These are phyloP conservation scores for Lateolabrax maculatus DNA, from an alignment of 2,797 vertebrate species.

Conservation along the genomic window DNA sequence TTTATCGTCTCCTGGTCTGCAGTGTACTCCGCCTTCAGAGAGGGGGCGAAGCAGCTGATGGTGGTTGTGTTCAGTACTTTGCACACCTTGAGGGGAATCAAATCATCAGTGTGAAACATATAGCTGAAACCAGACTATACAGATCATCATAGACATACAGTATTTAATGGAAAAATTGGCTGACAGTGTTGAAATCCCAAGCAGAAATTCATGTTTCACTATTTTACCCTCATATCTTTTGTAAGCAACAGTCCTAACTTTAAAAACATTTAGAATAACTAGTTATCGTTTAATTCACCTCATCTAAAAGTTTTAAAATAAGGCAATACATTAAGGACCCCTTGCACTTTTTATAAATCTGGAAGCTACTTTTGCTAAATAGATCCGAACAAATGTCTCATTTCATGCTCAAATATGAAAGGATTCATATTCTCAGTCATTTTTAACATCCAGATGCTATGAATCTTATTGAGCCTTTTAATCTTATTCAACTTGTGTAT, in stretches of 20 bases:
- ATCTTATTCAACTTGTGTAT: constrained; percentile 18
- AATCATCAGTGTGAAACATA: not conserved
- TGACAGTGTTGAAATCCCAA: not conserved
- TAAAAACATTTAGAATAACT: not conserved
- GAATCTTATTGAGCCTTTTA: not conserved
- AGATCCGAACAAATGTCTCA: constrained; percentile 21
- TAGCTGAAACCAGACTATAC: not conserved
- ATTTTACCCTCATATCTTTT: not conserved
- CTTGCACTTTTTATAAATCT: not conserved
- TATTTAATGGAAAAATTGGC: not conserved
- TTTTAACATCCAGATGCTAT: not conserved
- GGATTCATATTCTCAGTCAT: not conserved
- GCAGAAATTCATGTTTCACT: not conserved
- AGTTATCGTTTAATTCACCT: not conserved
- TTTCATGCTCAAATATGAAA: not conserved
- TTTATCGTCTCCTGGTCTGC: constrained; percentile 89
- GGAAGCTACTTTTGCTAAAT: constrained; percentile 8
- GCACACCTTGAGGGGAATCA: constrained; percentile 88
- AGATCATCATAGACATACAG: too few relatives aligned
- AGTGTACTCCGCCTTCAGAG: constrained; percentile 87
- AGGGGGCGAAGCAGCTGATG: constrained; percentile 92
- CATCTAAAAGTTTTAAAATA: not conserved
- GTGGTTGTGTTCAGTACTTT: constrained; percentile 91
- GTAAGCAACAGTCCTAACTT: not conserved
- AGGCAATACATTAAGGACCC: not conserved